These are phyloP conservation scores for Tautogolabrus adspersus DNA, from an alignment of 2,113 vertebrate species.

Conservation along the genomic window DNA sequence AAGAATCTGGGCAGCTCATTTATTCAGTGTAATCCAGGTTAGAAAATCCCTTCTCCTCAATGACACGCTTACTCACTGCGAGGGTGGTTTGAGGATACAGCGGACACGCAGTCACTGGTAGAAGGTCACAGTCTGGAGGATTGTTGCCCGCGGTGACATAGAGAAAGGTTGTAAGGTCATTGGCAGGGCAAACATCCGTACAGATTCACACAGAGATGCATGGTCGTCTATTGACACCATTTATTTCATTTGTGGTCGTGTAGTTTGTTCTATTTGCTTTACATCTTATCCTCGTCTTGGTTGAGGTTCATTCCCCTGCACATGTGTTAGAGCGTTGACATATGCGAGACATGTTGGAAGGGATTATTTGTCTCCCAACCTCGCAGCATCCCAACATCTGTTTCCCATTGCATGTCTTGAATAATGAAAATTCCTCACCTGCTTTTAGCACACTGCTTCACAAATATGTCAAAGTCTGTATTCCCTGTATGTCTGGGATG, in stretches of 20 bases:
- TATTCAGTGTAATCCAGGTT: constrained; percentile 24
- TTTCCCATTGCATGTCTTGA: constrained; percentile 39
- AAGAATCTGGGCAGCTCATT: constrained; percentile 17
- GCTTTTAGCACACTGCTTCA: constrained; percentile 14
- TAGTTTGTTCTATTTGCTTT: neutral
- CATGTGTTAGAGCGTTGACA: constrained; percentile 16
- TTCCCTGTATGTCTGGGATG: neutral
- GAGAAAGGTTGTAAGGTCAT: constrained; percentile 44
- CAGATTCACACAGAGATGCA: no score
- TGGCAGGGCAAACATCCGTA: neutral
- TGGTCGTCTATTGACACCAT: neutral
- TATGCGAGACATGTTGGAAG: constrained; percentile 7
- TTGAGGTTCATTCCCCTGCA: neutral
- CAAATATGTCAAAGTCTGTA: neutral
- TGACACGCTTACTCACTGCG: neutral
- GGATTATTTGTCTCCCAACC: constrained; percentile 23
- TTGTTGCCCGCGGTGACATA: constrained; percentile 3
- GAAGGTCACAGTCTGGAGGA: constrained; percentile 46
- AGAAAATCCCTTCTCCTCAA: constrained; percentile 2
- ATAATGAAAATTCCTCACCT: constrained; percentile 55
- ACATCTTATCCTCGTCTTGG: constrained; percentile 5
- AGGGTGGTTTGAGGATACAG: constrained; percentile 31
- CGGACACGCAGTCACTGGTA: constrained; percentile 35
- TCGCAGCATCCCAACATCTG: constrained; percentile 39
- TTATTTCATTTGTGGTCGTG: neutral